Base-by-base conservation (phyloP, 53 echinoderm and acorn worm species). In the Echinarachnius parma region DNA sequence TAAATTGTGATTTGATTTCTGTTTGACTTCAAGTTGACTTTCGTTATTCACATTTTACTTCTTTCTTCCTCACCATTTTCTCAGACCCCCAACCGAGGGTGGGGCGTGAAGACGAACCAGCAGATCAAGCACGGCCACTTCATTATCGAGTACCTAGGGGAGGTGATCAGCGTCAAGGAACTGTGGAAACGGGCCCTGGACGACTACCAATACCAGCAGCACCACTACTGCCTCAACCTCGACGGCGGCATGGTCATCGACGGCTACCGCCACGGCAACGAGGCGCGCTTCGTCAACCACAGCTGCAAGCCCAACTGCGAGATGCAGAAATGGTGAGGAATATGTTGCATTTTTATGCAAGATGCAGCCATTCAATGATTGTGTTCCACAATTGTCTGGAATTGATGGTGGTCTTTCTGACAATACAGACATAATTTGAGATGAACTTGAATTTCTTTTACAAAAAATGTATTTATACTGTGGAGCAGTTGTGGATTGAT, bases 261-360 rank as follows among this genome's bases (percentile, higher is more conserved):
- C 33, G 98, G 98, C 15, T 91, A 92, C 76, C 81, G 91, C 39
- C 85, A 84, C 22, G 98, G 98, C 46, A 91, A 87, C 47, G 98
- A 98, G 52, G 91, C 85, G 18, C 81, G 98, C 7, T 96, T 96
- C 21, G 98, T 98, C 74, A 98, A 98, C 53, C 98, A 98, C 75
- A 91, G 98, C 88, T 98, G 98, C 53, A 79, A 91, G 20, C 98
- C 98, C 25, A 98, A 98, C 68, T 98, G 98, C 33, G 91, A 91
- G 76, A 98, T 98, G 98, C 91, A 98, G 64, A 98, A 98, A 54
- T 98, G 98, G 98, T 98, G 57, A 32, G 90, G 46, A 64, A 37
- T n/a, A 24, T 19, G 14, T 0, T n/a, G n/a, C n/a, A n/a, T n/a
- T n/a, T n/a, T n/a, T n/a, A n/a, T n/a, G n/a, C n/a, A n/a, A n/a